Conservation (phyloP, 2,797 vertebrate species). For the Helostoma temminkii region DNA sequence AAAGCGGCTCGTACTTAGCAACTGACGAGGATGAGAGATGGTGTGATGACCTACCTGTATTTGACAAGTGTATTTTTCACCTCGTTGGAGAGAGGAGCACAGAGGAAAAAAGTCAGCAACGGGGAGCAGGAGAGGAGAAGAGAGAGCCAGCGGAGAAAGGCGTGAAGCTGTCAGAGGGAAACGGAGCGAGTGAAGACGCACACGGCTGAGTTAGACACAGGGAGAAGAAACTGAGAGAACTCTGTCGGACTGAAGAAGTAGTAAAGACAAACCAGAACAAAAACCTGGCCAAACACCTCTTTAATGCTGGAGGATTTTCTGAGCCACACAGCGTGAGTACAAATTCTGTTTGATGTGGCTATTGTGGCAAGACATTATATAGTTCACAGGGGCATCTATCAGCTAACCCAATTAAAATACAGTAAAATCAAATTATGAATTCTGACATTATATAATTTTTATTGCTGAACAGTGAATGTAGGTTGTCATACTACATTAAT, state of each 20-base stretch:
- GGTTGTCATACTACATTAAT: constrained; percentile 23
- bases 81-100: constrained; percentile 77
- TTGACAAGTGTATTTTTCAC: constrained; percentile 82
- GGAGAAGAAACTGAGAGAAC: constrained; percentile 36
- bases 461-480: constrained; percentile 29
- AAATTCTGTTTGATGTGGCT: constrained; percentile 61
- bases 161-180: constrained; percentile 56
- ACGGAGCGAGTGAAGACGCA: constrained; percentile 21
- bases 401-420: constrained; percentile 14
- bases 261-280: constrained; percentile 20
- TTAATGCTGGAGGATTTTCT: constrained; percentile 43
- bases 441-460: constrained; percentile 24
- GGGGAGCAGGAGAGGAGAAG: constrained; percentile 64
- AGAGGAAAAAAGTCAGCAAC: constrained; percentile 56
- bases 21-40: constrained; percentile 74
- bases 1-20: constrained; percentile 69
- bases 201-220: constrained; percentile 16
- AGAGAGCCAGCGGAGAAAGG: constrained; percentile 56
- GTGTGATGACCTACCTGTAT: constrained; percentile 76
- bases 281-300: constrained; percentile 37
- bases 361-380: constrained; percentile 58
- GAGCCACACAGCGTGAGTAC: constrained; percentile 68
- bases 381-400: constrained; percentile 49
- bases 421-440: constrained; percentile 24
- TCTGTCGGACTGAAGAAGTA: constrained; percentile 43